Evolutionary conservation across 35 echinoderm and acorn worm genomes (phyloP), one percentile per base, ranked within the genome.

Genomic region (Hemicentrotus pulcherrimus): DNA sequence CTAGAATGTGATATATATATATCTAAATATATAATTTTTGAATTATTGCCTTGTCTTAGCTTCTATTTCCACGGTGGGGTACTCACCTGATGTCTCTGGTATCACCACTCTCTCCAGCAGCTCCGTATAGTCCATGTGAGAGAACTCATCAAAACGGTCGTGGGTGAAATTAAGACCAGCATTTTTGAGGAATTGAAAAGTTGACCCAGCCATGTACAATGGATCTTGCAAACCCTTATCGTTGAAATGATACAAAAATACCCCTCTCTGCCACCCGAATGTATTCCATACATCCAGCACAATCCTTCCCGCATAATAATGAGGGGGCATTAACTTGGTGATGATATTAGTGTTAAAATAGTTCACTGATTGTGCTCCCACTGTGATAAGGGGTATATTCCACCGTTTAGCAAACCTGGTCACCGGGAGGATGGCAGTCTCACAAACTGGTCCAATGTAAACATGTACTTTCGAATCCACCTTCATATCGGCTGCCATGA

Each of bases 311-410:
- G 48, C 32, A 16, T 50, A 14, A n/a, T 12, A 31, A 58, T 93
- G 91, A 47, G 91, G 46, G 11, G 91, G 91, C 91, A 93, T 93
- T 14, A 93, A 93, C 30, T 93, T 93, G 47, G 48, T 93, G 2
- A 93, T 93, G 46, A 31, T 58, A 2, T 31, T 13, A 2, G 30
- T 11, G 0, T 58, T 4, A 16, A n/a, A 28, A n/a, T 58, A 93
- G 31, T 32, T 19, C 4, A 48, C 32, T 11, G 94, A 47, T 10
- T 89, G 85, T 52, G 71, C 94, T n/a, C 96, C 96, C 88, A 91
- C 96, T 6, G 96, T 96, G 19, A 96, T 92, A 15, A 96, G 55
- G 32, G 96, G 96, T 32, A 95, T 96, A 78, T 92, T 94, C 96
- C 96, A 96, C 13, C 89, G 96, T 8, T 45, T n/a, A 30, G 96